These are phyloP conservation scores for Mamestra configurata DNA, from an alignment of 1,140 invertebrate species.

Conservation along the genomic window DNA sequence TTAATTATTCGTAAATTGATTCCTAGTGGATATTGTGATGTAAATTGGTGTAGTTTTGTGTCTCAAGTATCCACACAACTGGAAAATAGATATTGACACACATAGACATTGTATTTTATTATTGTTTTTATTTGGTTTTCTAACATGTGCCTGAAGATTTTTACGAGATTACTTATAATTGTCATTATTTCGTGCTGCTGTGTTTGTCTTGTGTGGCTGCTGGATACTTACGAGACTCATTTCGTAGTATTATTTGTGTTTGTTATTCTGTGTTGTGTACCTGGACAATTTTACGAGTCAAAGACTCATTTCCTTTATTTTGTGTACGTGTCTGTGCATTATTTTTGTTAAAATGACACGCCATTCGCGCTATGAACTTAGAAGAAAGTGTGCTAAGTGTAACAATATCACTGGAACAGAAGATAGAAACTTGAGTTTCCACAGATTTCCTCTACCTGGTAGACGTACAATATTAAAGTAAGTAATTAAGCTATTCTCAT, in stretches of 20 bases:
- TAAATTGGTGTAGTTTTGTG: too few relatives aligned
- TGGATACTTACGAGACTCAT: conserved; percentile 1
- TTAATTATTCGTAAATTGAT: too few relatives aligned
- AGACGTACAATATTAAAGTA: too few relatives aligned
- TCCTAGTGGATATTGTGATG: too few relatives aligned
- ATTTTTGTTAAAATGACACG: background rate
- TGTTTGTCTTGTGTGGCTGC: background rate
- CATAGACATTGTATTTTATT: background rate
- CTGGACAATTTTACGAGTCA: background rate
- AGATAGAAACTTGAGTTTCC: background rate
- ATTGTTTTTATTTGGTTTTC: too few relatives aligned
- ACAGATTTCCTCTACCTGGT: background rate
- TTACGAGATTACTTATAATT: background rate
- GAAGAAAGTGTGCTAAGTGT: background rate
- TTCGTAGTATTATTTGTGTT: background rate
- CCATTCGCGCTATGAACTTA: background rate
- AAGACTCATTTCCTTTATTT: background rate
- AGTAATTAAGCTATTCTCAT: too few relatives aligned
- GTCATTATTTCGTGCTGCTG: background rate
- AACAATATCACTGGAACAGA: background rate
- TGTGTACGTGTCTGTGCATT: background rate
- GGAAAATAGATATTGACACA: background rate
- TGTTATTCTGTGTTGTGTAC: background rate
- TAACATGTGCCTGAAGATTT: background rate
- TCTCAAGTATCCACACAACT: too few relatives aligned